Percentiles rank a stretch among this genome's conserved stretches.
Conservation (phyloP, 2,797 vertebrate genomes). For the Pampus argenteus region DNA sequence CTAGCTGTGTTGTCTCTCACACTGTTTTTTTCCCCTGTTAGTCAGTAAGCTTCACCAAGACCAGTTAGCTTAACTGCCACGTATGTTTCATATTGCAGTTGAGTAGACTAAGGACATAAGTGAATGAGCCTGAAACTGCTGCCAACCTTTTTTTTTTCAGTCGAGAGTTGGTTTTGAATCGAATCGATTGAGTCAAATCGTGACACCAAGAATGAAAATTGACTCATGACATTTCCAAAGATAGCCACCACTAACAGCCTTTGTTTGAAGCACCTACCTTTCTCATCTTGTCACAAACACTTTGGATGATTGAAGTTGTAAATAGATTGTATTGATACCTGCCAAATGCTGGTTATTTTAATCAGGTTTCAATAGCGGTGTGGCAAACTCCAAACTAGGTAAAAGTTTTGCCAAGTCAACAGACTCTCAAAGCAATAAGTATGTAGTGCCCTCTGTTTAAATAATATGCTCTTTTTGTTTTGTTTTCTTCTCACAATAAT, state of each 20-base stretch:
- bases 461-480: neutral
- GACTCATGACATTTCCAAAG: neutral
- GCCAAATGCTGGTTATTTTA: neutral
- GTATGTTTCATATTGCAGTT: neutral
- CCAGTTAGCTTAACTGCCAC: neutral
- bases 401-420: neutral
- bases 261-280: too few species aligned
- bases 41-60: neutral
- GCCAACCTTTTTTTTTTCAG: neutral
- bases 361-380: neutral
- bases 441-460: neutral
- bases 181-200: neutral
- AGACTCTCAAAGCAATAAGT: neutral
- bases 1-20: neutral
- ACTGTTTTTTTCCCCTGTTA: too few species aligned
- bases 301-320: neutral
- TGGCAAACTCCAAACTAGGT: neutral
- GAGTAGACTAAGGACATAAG: neutral
- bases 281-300: neutral
- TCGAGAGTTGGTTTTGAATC: neutral
- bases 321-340: neutral
- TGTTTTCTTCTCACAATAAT: too few species aligned
- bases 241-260: too few species aligned
- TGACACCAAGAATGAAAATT: neutral
- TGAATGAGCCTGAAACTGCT: neutral